Evolutionary conservation across 2,888 invertebrate genomes (phyloP).

Genomic region (Brenthis ino): DNA sequence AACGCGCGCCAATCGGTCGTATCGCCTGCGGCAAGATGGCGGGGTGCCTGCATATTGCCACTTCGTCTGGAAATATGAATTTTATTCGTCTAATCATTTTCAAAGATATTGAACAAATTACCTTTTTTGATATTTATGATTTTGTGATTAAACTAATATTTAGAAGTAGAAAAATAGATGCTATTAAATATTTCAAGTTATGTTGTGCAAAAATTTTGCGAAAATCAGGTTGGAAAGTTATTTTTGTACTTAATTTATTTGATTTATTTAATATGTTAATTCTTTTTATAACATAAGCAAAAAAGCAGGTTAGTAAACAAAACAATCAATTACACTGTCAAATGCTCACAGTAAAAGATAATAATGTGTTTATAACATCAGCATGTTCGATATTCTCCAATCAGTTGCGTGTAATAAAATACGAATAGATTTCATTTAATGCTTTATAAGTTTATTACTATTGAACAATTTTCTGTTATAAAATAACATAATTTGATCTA

Average conservation of each 20-base stretch:
- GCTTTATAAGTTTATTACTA: conserved; percentile 22
- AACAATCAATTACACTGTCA: conserved; percentile 3
- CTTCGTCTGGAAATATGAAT: conserved; percentile 74
- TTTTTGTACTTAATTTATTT: too few species aligned
- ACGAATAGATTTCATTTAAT: conserved; percentile 25
- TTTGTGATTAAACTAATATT: neutral
- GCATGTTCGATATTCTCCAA: conserved; percentile 21
- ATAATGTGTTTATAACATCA: conserved; percentile 22
- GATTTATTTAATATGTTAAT: too few species aligned
- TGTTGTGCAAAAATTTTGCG: too few species aligned
- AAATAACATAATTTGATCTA: conserved; percentile 17
- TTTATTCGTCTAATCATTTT: conserved; percentile 68
- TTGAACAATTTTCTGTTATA: conserved; percentile 23
- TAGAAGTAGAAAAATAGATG: neutral
- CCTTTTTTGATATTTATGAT: neutral
- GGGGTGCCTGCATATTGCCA: conserved; percentile 72
- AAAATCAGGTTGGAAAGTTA: too few species aligned
- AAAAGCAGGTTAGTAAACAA: too few species aligned
- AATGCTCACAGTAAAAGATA: conserved; percentile 14
- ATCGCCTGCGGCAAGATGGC: conserved; percentile 74
- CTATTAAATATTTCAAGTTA: too few species aligned
- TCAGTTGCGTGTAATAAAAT: conserved; percentile 21
- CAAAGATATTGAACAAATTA: conserved; percentile 23
- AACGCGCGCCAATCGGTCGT: conserved; percentile 68
- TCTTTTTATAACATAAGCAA: too few species aligned